Base-by-base conservation (phyloP, 2,113 vertebrate genomes). In the Microtus richardsoni region DNA sequence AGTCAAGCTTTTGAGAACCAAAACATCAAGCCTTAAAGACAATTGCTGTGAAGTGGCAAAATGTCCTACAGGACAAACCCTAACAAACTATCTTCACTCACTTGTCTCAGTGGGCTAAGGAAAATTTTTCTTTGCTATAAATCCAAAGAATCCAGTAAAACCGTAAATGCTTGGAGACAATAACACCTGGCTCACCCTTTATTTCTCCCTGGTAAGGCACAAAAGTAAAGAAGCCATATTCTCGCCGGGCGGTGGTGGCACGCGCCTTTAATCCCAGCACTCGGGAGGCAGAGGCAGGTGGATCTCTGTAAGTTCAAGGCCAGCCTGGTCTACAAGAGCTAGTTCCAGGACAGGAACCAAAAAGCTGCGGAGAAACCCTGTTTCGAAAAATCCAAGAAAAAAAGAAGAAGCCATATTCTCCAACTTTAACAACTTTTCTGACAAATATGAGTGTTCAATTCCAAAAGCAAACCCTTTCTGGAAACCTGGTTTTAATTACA, bases 401-500 rank as follows among this genome's bases (percentile, higher is more conserved):
- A 49, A 13, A 49, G 1, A 58, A 21, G 19, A 58, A 21, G 58
- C 58, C 58, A 75, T 33, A 60, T 84, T 94, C 41, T 74, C 39
- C 79, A 94, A 97, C 52, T 44, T 93, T 70, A 93, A 60, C 39
- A 83, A 84, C 88, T 91, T 87, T 91, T 82, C 41, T 87, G 94
- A 60, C 64, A 26, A 96, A 92, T 24, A 96, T 97, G 96, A 97
- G 92, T 95, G 93, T 93, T 97, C 95, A 26, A 97, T 97, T 98
- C 95, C 52, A 96, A 96, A 98, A 96, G 87, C 82, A 98, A 98
- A 98, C 52, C 93, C 41, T 96, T 95, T 91, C 91, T 97, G 74
- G 95, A 93, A 97, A 96, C 44, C 73, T 91, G 86, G 62, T 95
- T 98, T 97, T 98, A 98, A 98, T 98, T 98, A 98, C 91, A 96